Evolutionary conservation across 1,140 invertebrate genomes (phyloP), one percentile per base, ranked within the genome.

Genomic region (Saccostrea glomerata): DNA sequence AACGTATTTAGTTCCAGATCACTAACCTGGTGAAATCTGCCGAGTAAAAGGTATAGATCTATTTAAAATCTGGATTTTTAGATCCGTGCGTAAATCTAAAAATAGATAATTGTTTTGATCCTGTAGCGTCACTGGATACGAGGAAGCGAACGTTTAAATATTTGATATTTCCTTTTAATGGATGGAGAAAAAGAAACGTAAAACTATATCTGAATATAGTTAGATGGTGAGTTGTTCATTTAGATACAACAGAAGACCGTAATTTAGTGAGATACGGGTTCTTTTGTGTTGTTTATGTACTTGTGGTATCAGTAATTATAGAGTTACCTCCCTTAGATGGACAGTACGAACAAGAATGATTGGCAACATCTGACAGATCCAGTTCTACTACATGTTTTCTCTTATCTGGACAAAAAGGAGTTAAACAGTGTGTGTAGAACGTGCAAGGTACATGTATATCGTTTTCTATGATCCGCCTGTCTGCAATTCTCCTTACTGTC

Each of bases 341-440:
- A 63, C 15, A 63, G n/a, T 63, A 6, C 17, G 13, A 30, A 55
- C 54, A 40, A 55, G 30, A 36, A 36, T 36, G 30, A 36, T 9
- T 87, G 86, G 86, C 56, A 84, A 84, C 25, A 83, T 23, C 60
- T 87, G 15, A 87, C 86, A 4, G 86, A 87, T 47, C 56, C 77
- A 12, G 58, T 87, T 23, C 82, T 87, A 4, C 23, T 87, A 11
- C 13, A 30, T 0, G 82, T 87, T 30, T 83, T 87, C 56, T 83
- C 86, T 36, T 83, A 23, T 60, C 56, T 87, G 54, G 58, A 84
- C 40, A 58, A 56, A n/a, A 36, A 84, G 40, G 58, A 82, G 56
- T 56, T 87, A 15, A 60, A 83, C 56, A 66, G 47, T 58, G 82
- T 56, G 17, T 36, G 73, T 2, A 40, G 55, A 63, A 84, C 86